A percentile compares a stretch with the other conserved stretches of the same genome.
Conservation (phyloP, 2,113 vertebrate genomes). For the Spermophilus dauricus region DNA sequence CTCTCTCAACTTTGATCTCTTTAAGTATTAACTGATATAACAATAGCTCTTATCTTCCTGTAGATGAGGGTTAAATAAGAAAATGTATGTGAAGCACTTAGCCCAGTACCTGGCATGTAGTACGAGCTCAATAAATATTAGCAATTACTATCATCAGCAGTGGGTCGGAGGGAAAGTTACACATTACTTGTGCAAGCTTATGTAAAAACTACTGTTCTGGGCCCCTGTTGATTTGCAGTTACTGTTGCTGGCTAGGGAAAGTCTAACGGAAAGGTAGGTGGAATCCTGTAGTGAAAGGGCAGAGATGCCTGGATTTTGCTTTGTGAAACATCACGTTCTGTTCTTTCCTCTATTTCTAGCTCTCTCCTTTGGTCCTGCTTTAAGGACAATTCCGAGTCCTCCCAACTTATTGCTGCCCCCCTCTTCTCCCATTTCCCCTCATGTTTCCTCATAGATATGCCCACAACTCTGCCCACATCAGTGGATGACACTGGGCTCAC, state of each 20-base stretch:
- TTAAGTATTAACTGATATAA: neutral
- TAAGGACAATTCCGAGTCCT: neutral
- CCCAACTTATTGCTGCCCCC: neutral
- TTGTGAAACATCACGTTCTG: neutral
- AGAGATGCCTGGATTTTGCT: neutral
- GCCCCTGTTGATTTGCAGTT: neutral
- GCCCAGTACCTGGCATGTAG: neutral
- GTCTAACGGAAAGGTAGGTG: neutral
- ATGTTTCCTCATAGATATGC: neutral
- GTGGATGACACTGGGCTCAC: neutral
- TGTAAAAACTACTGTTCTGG: neutral
- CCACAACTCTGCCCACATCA: neutral
- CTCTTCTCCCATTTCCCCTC: neutral
- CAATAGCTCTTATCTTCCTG: neutral
- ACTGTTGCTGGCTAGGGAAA: neutral
- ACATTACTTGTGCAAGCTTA: rapidly evolving
- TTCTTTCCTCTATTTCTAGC: slow-evolving; percentile 9
- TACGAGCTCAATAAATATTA: neutral
- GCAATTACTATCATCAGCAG: no score
- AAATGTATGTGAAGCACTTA: neutral
- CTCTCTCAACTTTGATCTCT: neutral
- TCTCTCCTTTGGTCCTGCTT: neutral
- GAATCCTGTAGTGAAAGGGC: neutral
- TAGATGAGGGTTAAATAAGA: neutral
- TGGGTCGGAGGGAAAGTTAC: neutral